These are phyloP conservation scores for Agrochola litura DNA, from an alignment of 2,888 invertebrate species.

Conservation along the genomic window DNA sequence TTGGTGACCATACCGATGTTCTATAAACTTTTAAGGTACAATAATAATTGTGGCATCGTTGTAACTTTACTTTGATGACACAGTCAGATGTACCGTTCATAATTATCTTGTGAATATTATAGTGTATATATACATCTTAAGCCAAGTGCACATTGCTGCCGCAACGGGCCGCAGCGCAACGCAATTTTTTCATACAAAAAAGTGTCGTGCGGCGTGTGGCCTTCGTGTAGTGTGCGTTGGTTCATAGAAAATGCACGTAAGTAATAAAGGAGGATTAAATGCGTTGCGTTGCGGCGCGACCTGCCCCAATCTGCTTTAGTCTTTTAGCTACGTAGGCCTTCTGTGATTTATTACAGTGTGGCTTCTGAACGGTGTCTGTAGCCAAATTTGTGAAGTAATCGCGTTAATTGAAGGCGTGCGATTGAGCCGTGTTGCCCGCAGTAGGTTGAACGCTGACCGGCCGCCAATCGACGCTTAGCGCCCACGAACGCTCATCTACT, in stretches of 20 bases:
- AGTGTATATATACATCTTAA: neutral
- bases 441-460: neutral
- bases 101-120: too few species aligned
- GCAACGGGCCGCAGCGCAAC: neutral
- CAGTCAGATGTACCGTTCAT: too few species aligned
- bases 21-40: too few species aligned
- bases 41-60: too few species aligned
- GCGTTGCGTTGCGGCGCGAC: neutral
- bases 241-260: neutral
- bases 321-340: neutral
- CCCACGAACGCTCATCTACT: conserved; percentile 7
- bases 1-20: neutral
- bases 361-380: conserved; percentile 6
- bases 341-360: neutral
- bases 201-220: neutral
- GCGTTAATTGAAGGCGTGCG: conserved; percentile 47
- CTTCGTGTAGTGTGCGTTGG: neutral
- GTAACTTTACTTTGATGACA: too few species aligned
- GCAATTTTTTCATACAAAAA: neutral
- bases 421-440: conserved; percentile 24
- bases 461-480: conserved; percentile 11
- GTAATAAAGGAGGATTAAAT: neutral
- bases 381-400: conserved; percentile 60
- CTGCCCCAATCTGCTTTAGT: neutral
- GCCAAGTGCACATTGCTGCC: too few species aligned